These are phyloP conservation scores for Pampusana beccarii DNA, from an alignment of 2,113 vertebrate species.

Conservation along the genomic window DNA sequence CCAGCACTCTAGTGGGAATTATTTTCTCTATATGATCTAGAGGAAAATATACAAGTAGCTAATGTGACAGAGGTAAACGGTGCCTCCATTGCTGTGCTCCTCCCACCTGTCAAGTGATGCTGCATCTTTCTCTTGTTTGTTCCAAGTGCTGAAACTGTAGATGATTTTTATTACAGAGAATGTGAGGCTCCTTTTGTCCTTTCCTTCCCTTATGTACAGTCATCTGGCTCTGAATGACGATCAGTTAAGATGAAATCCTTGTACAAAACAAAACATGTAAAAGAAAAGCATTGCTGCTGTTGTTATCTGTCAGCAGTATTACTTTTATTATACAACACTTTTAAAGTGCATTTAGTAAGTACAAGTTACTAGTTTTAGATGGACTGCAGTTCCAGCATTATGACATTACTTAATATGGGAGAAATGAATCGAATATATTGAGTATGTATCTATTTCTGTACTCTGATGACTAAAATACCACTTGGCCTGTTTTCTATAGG, in stretches of 20 bases:
- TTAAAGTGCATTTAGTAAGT: background rate
- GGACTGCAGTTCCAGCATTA: background rate
- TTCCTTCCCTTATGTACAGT: background rate
- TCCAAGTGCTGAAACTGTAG: background rate
- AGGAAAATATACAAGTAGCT: background rate
- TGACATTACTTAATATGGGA: background rate
- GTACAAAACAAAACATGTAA: background rate
- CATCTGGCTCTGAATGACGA: background rate
- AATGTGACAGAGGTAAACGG: background rate
- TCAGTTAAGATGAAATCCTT: background rate
- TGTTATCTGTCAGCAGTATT: background rate
- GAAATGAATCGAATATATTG: background rate
- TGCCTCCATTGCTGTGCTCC: background rate
- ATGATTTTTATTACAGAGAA: background rate
- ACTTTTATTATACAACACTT: background rate
- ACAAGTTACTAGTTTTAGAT: background rate
- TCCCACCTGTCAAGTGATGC: background rate
- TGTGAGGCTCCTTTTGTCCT: background rate
- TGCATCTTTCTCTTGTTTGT: background rate
- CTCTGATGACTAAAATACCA: conserved; percentile 39
- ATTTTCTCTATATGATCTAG: background rate
- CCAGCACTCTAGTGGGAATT: background rate
- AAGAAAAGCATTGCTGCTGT: background rate
- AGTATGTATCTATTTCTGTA: conserved; percentile 28
- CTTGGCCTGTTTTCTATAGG: conserved; percentile 43